Evolutionary conservation across 2,113 vertebrate species (phyloP).

Genomic region (Carassius gibelio): DNA sequence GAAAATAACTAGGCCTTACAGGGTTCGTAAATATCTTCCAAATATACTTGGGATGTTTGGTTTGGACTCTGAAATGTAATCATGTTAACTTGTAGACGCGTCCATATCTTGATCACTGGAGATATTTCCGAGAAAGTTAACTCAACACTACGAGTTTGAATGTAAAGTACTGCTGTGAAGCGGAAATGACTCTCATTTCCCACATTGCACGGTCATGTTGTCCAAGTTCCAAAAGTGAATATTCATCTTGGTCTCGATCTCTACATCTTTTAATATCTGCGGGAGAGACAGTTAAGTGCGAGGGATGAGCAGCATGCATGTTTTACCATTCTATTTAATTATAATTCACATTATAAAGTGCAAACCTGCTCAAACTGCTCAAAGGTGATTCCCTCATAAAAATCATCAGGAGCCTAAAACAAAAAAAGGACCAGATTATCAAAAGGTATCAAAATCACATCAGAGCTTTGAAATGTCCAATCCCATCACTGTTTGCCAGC

Average conservation of each 20-base stretch:
- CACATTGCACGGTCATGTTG: constrained; percentile 76
- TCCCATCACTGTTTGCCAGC: neutral
- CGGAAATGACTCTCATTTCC: constrained; percentile 74
- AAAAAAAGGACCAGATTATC: neutral
- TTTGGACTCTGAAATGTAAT: neutral
- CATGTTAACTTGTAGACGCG: no score
- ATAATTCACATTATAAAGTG: no score
- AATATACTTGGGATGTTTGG: neutral
- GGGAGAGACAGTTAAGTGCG: neutral
- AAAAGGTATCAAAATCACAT: constrained; percentile 20
- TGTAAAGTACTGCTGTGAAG: neutral
- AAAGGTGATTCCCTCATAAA: constrained; percentile 93
- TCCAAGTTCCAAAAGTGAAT: constrained; percentile 89
- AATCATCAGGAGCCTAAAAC: constrained; percentile 83
- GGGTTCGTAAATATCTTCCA: neutral
- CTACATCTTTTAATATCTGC: constrained; percentile 89
- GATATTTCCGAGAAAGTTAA: neutral
- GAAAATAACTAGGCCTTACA: neutral
- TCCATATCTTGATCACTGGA: neutral
- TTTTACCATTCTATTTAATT: neutral
- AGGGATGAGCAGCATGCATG: neutral
- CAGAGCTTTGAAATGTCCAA: neutral
- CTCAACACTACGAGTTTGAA: neutral
- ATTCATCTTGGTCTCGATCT: constrained; percentile 93
- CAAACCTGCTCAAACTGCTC: constrained; percentile 92